phyloP scores from a whole-genome alignment of 1,140 invertebrate species.

The Drosophila nigrodunni region DNA sequence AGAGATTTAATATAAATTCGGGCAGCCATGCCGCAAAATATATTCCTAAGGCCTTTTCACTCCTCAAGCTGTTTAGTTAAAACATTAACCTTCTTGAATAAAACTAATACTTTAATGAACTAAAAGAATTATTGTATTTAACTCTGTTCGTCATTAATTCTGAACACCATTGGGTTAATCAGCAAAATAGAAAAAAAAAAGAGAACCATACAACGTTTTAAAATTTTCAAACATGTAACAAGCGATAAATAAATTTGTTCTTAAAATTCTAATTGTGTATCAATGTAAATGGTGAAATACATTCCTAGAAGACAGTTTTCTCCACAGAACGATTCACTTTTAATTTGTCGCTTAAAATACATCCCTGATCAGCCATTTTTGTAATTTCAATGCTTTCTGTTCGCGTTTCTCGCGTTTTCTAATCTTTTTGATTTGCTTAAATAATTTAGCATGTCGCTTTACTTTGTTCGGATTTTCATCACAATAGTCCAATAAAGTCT shows the following conservation, averaged over 20 bases:
- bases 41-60: no score
- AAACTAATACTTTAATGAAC: no score
- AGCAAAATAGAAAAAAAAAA: conserved; percentile 13
- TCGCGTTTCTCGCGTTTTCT: conserved; percentile 86
- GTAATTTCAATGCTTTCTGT: conserved; percentile 85
- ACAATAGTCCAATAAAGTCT: conserved; percentile 95
- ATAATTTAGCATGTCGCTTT: conserved; percentile 90
- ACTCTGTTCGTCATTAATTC: background rate
- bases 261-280: conserved; percentile 5
- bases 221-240: conserved; percentile 17
- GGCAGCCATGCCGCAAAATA: no score
- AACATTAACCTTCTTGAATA: no score
- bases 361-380: conserved; percentile 85
- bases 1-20: no score
- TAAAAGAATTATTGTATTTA: background rate
- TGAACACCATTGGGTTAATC: background rate
- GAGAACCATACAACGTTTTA: conserved; percentile 19
- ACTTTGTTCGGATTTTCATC: conserved; percentile 95
- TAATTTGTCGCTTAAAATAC: conserved; percentile 82
- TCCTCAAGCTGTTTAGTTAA: no score
- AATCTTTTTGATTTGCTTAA: conserved; percentile 91
- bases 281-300: conserved; percentile 12
- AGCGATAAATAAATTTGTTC: conserved; percentile 15
- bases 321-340: conserved; percentile 82
- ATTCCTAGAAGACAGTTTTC: conserved; percentile 82